These are phyloP conservation scores for Cephus sareptanus DNA, from an alignment of 2,888 invertebrate species.

Conservation along the genomic window DNA sequence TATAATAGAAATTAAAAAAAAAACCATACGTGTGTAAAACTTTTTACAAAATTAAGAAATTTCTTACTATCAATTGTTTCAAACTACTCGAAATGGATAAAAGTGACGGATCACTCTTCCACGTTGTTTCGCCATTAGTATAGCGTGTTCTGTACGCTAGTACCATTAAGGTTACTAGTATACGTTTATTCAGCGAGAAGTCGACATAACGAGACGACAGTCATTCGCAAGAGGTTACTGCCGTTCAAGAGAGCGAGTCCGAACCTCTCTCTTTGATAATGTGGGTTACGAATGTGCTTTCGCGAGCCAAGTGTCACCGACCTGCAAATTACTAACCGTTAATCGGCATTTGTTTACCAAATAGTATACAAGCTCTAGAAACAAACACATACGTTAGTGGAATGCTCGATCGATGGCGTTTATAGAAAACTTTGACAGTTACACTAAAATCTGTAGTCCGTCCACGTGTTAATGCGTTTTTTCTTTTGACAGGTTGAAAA, in stretches of 20 bases:
- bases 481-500: neutral
- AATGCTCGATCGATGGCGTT: neutral
- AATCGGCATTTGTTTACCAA: slow-evolving; percentile 21
- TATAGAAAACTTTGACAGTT: neutral
- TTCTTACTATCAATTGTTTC: neutral
- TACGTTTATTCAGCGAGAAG: neutral
- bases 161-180: neutral
- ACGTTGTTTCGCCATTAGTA: neutral
- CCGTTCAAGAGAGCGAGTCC: neutral
- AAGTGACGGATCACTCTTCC: neutral
- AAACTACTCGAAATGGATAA: neutral
- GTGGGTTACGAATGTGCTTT: slow-evolving; percentile 23
- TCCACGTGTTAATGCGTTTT: neutral
- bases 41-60: neutral
- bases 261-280: slow-evolving; percentile 4
- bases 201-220: neutral
- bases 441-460: neutral
- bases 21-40: neutral
- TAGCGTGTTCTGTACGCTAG: neutral
- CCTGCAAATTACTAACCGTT: slow-evolving; percentile 19
- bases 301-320: slow-evolving; percentile 12
- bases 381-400: neutral
- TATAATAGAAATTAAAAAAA: neutral
- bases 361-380: neutral
- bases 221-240: neutral